Percentiles rank a stretch among this genome's conserved stretches.
phyloP scores from a whole-genome alignment of 2,113 vertebrate species.

The Lipophrys pholis region DNA sequence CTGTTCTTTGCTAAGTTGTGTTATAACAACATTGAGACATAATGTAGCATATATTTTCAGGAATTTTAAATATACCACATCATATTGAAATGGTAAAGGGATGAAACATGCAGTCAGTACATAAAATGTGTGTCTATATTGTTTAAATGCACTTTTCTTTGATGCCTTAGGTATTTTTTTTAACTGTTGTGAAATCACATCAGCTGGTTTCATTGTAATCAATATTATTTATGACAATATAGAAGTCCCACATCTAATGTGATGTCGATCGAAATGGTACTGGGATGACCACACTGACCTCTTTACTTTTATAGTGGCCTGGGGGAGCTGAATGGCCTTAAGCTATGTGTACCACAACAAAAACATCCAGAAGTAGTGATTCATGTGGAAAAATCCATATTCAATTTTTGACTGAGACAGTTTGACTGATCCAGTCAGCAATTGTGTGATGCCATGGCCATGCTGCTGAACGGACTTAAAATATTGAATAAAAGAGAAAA shows the following conservation, averaged over 20 bases:
- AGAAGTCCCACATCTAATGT: constrained; percentile 31
- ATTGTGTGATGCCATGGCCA: constrained; percentile 43
- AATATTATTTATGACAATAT: constrained; percentile 38
- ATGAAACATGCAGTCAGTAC: constrained; percentile 28
- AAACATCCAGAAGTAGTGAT: constrained; percentile 13
- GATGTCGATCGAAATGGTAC: constrained; percentile 56
- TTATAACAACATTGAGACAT: constrained; percentile 26
- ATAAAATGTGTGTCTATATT: constrained; percentile 35
- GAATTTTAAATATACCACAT: constrained; percentile 18
- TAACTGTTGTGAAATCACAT: constrained; percentile 37
- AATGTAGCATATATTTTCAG: constrained; percentile 46
- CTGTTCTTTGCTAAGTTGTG: constrained; percentile 13
- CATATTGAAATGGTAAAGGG: constrained; percentile 14
- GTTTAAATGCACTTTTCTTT: constrained; percentile 52
- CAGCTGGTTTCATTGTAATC: constrained; percentile 27
- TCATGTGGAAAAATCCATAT: constrained; percentile 39
- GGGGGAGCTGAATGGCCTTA: constrained; percentile 20
- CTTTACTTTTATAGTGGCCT: constrained; percentile 15
- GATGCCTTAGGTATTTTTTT: constrained; percentile 52
- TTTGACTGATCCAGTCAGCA: constrained; percentile 12
- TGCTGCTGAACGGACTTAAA: constrained; percentile 49
- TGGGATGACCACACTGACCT: constrained; percentile 30
- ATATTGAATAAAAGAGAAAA: constrained; percentile 12
- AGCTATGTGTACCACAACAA: constrained; percentile 19
- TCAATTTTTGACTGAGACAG: constrained; percentile 5